Conservation (phyloP, 2,888 invertebrate genomes). For the Oscheius sp. region DNA sequence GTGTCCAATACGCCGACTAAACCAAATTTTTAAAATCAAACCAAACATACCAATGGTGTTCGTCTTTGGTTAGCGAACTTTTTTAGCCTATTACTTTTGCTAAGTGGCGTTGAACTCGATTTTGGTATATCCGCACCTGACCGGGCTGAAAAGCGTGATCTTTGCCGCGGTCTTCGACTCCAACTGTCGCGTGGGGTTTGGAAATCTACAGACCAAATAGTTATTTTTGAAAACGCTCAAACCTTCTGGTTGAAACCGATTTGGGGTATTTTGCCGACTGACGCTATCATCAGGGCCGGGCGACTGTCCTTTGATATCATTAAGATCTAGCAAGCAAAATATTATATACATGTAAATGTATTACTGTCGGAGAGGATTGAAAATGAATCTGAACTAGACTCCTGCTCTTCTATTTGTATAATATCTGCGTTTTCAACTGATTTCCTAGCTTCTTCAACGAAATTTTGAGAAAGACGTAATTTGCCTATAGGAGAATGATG, state of each 20-base stretch:
- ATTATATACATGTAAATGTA: neutral
- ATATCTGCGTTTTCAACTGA: constrained; percentile 1
- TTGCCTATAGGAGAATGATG: neutral
- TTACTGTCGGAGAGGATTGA: constrained; percentile 27
- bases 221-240: neutral
- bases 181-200: constrained; percentile 19
- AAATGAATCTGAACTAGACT: constrained; percentile 27
- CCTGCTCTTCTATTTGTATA: neutral
- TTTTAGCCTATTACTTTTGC: neutral
- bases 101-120: neutral
- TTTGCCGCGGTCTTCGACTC: neutral
- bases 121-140: neutral
- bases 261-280: constrained; percentile 39
- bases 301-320: constrained; percentile 13
- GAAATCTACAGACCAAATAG: neutral
- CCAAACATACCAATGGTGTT: neutral
- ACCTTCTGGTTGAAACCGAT: constrained; percentile 5
- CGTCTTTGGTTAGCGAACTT: neutral
- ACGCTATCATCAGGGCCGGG: constrained; percentile 49
- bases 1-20: constrained; percentile 9
- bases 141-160: neutral
- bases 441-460: neutral
- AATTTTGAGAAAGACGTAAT: neutral
- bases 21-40: neutral
- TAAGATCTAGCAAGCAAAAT: constrained; percentile 6